Evolutionary conservation across 2,888 invertebrate species (phyloP), one percentile per base, ranked within the genome.

Genomic region (Neuroscelio doddi): DNA sequence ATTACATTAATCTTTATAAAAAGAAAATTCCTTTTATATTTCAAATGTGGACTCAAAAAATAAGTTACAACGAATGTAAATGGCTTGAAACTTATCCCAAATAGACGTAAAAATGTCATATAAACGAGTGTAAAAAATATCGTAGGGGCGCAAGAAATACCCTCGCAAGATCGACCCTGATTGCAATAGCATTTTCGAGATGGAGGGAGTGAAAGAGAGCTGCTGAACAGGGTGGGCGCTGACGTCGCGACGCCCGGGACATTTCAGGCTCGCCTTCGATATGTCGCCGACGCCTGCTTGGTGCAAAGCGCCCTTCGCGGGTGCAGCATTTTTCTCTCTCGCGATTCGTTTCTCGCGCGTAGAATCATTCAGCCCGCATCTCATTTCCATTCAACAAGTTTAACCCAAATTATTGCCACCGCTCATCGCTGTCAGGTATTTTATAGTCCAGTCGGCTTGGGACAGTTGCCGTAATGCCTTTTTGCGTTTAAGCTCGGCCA

Each of bases 211-310:
- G 72, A 71, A 69, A 70, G 45, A 39, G 47, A 24, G 24, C 12
- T 41, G 41, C 68, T 63, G 66, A 70, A 71, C 74, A 75, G 78
- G 81, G 77, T 75, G 77, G 77, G 80, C 77, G 80, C 77, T 75
- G 77, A 74, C 73, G 78, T 79, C 78, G 79, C 76, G 71, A 76
- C 78, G 80, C 82, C 82, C 82, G 83, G 82, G 82, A 78, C 79
- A 81, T 80, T 80, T 78, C 78, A 76, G 80, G 79, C 78, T 77
- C 78, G 78, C 77, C 76, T 74, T 76, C 77, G 76, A 78, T 78
- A 82, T 80, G 81, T 80, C 81, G 80, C 77, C 55, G 64, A 53
- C 61, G 64, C 50, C 58, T 78, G 81, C 75, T 66, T 74, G 75
- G 78, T 72, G 76, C 74, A 70, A 70, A 72, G 80, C 80, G 75